A percentile compares a stretch with the other conserved stretches of the same genome.
Conservation (phyloP, 2,113 vertebrate genomes). For the Axis porcinus region DNA sequence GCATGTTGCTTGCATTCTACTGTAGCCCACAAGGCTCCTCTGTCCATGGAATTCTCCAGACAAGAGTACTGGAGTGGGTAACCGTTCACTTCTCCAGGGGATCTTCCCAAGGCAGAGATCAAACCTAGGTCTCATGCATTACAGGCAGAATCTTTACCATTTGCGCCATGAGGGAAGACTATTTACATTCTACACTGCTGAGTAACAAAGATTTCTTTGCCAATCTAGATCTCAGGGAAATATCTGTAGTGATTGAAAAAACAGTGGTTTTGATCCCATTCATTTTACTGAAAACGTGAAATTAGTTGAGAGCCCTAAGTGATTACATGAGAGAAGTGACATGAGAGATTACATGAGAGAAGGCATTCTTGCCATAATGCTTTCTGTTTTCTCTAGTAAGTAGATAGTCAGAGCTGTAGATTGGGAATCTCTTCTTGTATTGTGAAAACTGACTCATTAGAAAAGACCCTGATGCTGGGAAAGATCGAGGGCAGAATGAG, state of each 20-base stretch:
- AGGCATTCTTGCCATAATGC: not conserved
- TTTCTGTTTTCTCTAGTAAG: not conserved
- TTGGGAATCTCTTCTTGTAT: not conserved
- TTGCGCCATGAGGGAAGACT: not conserved
- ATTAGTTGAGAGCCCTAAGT: not conserved
- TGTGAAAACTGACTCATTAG: not conserved
- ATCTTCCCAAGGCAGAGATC: not conserved
- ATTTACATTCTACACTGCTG: not conserved
- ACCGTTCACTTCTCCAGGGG: not conserved
- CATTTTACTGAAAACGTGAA: not conserved
- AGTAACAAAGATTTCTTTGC: not conserved
- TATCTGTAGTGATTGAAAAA: not conserved
- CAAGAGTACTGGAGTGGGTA: not conserved
- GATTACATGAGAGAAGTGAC: not conserved
- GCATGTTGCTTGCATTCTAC: not conserved
- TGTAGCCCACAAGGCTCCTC: not conserved
- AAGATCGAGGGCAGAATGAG: not conserved
- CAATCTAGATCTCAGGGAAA: not conserved
- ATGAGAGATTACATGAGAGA: not conserved
- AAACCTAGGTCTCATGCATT: not conserved
- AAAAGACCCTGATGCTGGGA: not conserved
- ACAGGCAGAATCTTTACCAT: not conserved
- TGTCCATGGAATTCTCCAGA: not conserved
- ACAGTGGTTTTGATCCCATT: not conserved
- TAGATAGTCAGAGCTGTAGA: not conserved